Evolutionary conservation across 2,113 vertebrate species (phyloP).

Genomic region (Megalops atlanticus): DNA sequence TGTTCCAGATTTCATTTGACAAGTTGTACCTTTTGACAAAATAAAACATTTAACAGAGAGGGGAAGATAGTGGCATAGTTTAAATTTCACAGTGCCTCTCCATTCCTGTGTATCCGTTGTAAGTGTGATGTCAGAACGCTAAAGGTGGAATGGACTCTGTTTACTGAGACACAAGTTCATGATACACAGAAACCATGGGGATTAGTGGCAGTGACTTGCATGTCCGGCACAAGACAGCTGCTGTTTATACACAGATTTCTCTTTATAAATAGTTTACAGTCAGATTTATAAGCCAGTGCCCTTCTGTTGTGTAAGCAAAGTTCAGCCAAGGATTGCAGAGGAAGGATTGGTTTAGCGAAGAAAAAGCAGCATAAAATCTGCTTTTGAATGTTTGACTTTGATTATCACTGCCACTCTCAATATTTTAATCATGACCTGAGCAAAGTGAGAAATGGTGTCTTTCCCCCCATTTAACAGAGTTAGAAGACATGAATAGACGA

Average conservation of each 20-base stretch:
- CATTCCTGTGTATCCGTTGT: neutral
- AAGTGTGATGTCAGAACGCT: neutral
- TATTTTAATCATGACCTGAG: neutral
- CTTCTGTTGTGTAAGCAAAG: slow-evolving; percentile 6
- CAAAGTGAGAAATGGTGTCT: neutral
- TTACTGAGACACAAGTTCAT: neutral
- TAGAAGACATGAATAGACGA: slow-evolving; percentile 43
- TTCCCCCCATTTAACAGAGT: neutral
- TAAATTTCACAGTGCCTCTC: neutral
- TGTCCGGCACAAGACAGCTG: slow-evolving; percentile 27
- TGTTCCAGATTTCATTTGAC: too few species aligned
- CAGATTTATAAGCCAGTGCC: slow-evolving; percentile 25
- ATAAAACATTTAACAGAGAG: too few species aligned
- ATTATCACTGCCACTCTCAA: neutral
- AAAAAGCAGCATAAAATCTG: neutral
- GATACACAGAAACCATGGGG: neutral
- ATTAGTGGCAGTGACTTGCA: neutral
- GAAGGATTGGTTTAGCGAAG: neutral
- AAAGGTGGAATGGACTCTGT: neutral
- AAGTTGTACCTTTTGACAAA: too few species aligned
- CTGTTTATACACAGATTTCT: slow-evolving; percentile 52
- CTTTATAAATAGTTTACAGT: slow-evolving; percentile 59
- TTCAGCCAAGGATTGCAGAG: neutral
- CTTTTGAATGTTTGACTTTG: neutral
- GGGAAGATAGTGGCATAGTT: too few species aligned